These are phyloP conservation scores for Ameiurus melas DNA, from an alignment of 2,113 vertebrate genomes.

Conservation along the genomic window DNA sequence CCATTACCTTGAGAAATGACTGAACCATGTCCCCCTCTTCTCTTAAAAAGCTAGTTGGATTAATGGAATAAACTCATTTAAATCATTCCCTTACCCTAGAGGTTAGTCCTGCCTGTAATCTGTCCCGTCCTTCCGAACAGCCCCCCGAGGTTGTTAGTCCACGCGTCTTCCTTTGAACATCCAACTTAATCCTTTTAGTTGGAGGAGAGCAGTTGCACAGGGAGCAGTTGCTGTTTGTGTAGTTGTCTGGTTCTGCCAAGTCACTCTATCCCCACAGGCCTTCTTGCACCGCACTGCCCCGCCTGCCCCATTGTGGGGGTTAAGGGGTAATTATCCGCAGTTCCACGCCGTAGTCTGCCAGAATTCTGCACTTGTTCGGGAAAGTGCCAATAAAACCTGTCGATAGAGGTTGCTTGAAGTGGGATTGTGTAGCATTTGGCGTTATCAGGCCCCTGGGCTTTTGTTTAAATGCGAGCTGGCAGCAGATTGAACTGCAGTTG, in stretches of 20 bases:
- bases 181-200: slow-evolving; percentile 70
- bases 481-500: background rate
- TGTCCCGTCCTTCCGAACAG: slow-evolving; percentile 60
- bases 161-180: slow-evolving; percentile 71
- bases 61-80: slow-evolving; percentile 43
- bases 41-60: slow-evolving; percentile 18
- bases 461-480: slow-evolving; percentile 54
- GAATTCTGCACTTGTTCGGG: slow-evolving; percentile 60
- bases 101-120: slow-evolving; percentile 65
- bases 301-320: slow-evolving; percentile 25
- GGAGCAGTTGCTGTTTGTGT: slow-evolving; percentile 46
- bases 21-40: slow-evolving; percentile 13
- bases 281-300: slow-evolving; percentile 28
- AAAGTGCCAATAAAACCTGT: slow-evolving; percentile 43
- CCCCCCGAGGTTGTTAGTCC: slow-evolving; percentile 61
- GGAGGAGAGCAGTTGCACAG: slow-evolving; percentile 53
- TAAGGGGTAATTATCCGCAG: slow-evolving; percentile 54
- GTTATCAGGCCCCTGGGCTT: slow-evolving; percentile 61
- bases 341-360: slow-evolving; percentile 46
- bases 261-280: slow-evolving; percentile 28
- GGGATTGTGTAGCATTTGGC: slow-evolving; percentile 66
- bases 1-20: slow-evolving; percentile 40
- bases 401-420: slow-evolving; percentile 44
- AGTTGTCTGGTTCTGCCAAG: slow-evolving; percentile 15
- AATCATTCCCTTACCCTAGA: slow-evolving; percentile 37